Evolutionary conservation across 2,113 vertebrate genomes (phyloP), one percentile per base, ranked within the genome.

Genomic region (Sminthopsis crassicaudata): DNA sequence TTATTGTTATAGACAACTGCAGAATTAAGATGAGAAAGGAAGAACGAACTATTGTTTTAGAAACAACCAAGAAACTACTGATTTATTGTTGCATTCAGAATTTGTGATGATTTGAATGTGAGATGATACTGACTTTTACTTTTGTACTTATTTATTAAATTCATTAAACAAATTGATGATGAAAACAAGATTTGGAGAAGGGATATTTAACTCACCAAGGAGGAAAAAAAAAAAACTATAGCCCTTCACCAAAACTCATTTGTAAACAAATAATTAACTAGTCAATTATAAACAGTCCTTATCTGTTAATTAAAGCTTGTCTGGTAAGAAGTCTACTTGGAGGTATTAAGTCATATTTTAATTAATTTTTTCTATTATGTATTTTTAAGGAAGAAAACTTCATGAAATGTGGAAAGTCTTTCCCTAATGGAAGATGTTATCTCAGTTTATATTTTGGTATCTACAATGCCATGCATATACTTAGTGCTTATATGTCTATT

Each of bases 31-130:
- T 23, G 55, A 91, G 25, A 93, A 26, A 46, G 60, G 60, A 93
- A 91, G 60, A 51, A 54, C 46, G n/a, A 23, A 42, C 19, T 42
- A 23, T 42, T 84, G 36, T 42, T 48, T 8, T 42, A 42, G 27
- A 19, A 84, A n/a, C 11, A 51, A 52, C 50, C 57, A 90, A 27
- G 92, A 5, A 53, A 3, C 48, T 16, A 52, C n/a, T 54, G 27
- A 25, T 84, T 96, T 90, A 42, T 92, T 94, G 46, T 57, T 48
- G 51, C 30, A 25, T 23, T 93, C 51, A 57, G 76, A 94, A 92
- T 48, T 22, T 91, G 46, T 53, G 52, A 94, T 42, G 42, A 93
- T 53, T 57, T 89, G 26, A 54, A 90, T 27, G n/a, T 76, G 60
- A 30, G 16, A 25, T 84, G 54, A 26, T 51, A 25, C 4, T 27